Conservation (phyloP, 1,140 invertebrate species). For the Brachionus koreanus region DNA sequence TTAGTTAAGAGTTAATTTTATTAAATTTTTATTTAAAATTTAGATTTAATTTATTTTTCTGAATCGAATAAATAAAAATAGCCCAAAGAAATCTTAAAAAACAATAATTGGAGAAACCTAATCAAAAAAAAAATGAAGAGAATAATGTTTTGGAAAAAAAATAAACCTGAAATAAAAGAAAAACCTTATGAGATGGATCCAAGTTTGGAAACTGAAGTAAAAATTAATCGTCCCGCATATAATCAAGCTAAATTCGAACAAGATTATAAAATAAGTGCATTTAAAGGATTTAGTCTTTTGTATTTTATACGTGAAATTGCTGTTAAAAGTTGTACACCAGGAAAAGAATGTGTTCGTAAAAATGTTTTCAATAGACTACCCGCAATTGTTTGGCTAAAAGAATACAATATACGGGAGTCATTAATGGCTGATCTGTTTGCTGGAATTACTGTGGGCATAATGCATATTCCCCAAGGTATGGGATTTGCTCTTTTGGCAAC, state of each 20-base stretch:
- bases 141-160: not conserved
- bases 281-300: not conserved
- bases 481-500: slow-evolving; percentile 82
- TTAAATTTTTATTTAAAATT: too few relatives aligned
- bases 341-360: not conserved
- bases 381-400: slow-evolving; percentile 51
- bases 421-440: slow-evolving; percentile 57
- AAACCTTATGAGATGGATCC: not conserved
- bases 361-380: slow-evolving; percentile 48
- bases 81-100: too few relatives aligned
- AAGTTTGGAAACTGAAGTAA: not conserved
- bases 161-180: not conserved
- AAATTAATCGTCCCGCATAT: not conserved
- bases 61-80: too few relatives aligned
- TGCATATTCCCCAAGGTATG: slow-evolving; percentile 64
- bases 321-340: not conserved
- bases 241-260: not conserved
- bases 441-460: slow-evolving; percentile 61
- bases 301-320: not conserved
- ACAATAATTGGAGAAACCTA: too few relatives aligned
- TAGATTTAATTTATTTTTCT: too few relatives aligned
- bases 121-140: not conserved
- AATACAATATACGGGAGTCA: slow-evolving; percentile 56
- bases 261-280: not conserved
- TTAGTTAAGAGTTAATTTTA: too few relatives aligned